Conservation (phyloP, 2,888 invertebrate species). For the Cecidostiba fungosa region DNA sequence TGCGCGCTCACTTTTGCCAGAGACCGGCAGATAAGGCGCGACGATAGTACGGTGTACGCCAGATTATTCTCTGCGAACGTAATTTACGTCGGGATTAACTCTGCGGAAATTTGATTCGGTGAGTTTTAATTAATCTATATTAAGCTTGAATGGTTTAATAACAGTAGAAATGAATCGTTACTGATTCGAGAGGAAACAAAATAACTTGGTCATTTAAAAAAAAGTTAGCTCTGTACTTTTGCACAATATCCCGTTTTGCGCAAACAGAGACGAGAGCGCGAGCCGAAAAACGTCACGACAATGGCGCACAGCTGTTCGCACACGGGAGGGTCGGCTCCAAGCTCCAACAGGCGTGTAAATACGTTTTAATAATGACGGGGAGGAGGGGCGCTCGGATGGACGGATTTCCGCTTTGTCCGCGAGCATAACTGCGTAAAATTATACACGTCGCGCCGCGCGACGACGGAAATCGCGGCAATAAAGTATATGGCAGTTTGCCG, state of each 20-base stretch:
- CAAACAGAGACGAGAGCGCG: background rate
- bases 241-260: background rate
- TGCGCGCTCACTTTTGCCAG: background rate
- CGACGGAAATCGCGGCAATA: slow-evolving; percentile 9
- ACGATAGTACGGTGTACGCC: too few species aligned
- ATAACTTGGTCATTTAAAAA: too few species aligned
- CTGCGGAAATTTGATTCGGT: too few species aligned
- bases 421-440: slow-evolving; percentile 78
- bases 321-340: slow-evolving; percentile 56
- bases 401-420: slow-evolving; percentile 22
- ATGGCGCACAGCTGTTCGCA: background rate
- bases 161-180: too few species aligned
- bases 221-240: too few species aligned
- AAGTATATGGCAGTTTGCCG: background rate
- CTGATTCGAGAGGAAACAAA: too few species aligned
- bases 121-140: too few species aligned
- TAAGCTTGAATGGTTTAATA: too few species aligned
- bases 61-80: too few species aligned
- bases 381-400: background rate
- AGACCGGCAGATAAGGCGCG: background rate
- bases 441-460: slow-evolving; percentile 49
- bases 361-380: slow-evolving; percentile 76
- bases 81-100: too few species aligned
- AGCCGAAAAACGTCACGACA: background rate
- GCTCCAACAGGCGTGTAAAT: slow-evolving; percentile 74